Percentiles rank a stretch among this genome's conserved stretches.
phyloP scores from a whole-genome alignment of 2,888 invertebrate genomes.

The Chaetogeoica ovagalla region DNA sequence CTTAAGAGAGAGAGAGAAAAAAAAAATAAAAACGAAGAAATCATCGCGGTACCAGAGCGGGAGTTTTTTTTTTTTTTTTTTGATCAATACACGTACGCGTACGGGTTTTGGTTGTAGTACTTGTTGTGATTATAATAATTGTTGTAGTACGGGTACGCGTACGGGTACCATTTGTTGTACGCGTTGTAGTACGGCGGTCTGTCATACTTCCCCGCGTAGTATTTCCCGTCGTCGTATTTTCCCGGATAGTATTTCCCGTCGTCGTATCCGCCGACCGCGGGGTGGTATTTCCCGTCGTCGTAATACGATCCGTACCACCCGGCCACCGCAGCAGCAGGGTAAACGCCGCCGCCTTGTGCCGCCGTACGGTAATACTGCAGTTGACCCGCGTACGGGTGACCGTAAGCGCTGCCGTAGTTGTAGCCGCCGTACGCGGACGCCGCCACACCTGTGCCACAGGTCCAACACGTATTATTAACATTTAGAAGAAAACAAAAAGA shows the following conservation, averaged over 20 bases:
- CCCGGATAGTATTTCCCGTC: conserved; percentile 55
- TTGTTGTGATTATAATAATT: neutral
- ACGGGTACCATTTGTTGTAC: conserved; percentile 50
- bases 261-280: conserved; percentile 24
- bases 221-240: conserved; percentile 54
- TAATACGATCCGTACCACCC: conserved; percentile 12
- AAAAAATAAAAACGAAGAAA: too few species aligned
- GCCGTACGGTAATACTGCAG: neutral
- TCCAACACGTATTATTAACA: too few species aligned
- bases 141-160: conserved; percentile 23
- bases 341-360: neutral
- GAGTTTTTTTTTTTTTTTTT: too few species aligned
- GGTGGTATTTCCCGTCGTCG: conserved; percentile 46
- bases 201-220: conserved; percentile 54
- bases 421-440: conserved; percentile 7
- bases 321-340: neutral
- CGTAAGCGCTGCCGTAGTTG: neutral
- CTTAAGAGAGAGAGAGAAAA: too few species aligned
- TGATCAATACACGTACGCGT: conserved; percentile 23
- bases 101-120: neutral
- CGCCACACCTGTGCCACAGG: neutral
- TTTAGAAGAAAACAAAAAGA: too few species aligned
- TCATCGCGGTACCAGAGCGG: too few species aligned
- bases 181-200: neutral
- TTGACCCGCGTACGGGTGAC: too few species aligned